phyloP scores from a whole-genome alignment of 1,140 invertebrate species.

The Battus philenor region DNA sequence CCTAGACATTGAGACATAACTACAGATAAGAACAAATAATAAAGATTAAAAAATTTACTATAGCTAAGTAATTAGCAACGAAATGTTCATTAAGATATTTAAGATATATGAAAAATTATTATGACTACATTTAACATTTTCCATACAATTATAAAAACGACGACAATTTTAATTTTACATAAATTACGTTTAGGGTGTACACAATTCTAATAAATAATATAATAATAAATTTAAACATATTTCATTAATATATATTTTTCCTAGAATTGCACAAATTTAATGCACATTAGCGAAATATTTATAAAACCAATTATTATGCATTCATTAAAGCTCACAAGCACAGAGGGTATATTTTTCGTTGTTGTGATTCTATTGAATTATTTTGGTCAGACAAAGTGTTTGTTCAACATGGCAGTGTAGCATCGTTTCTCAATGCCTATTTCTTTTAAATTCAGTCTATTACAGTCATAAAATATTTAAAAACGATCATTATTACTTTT shows the following conservation, averaged over 20 bases:
- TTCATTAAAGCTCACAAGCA: too few relatives aligned
- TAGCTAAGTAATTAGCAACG: conserved; percentile 17
- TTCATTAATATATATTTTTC: conserved; percentile 22
- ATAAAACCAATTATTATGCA: conserved; percentile 1
- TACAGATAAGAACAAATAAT: conserved; percentile 12
- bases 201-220: conserved; percentile 15
- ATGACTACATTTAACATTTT: conserved; percentile 1
- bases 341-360: too few relatives aligned
- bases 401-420: background rate
- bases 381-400: background rate
- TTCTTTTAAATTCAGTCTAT: conserved; percentile 3
- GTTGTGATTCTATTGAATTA: too few relatives aligned
- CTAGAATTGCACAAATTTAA: conserved; percentile 49
- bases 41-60: conserved; percentile 10
- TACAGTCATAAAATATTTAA: too few relatives aligned
- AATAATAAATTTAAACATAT: conserved; percentile 17
- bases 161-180: background rate
- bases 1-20: conserved; percentile 18
- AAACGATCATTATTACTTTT: too few relatives aligned
- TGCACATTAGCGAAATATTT: conserved; percentile 33
- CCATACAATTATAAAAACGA: background rate
- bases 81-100: background rate
- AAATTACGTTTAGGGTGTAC: conserved; percentile 16
- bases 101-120: conserved; percentile 6
- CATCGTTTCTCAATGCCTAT: background rate